Conservation (phyloP, 2,797 vertebrate genomes). For the Helostoma temminkii region DNA sequence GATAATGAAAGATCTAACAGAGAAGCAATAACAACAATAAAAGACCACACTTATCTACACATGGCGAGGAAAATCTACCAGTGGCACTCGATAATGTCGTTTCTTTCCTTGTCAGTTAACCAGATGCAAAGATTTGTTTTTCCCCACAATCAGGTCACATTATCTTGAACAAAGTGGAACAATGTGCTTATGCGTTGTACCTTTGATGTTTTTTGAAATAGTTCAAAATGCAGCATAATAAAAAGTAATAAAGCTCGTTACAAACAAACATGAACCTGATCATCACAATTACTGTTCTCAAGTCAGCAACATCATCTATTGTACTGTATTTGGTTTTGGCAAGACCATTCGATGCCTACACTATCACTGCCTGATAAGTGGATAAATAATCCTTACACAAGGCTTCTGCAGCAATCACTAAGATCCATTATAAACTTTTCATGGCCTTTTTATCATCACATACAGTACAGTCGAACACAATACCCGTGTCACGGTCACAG, state of each 20-base stretch:
- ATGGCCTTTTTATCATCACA: not conserved
- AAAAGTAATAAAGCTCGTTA: slow-evolving; percentile 7
- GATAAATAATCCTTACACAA: not conserved
- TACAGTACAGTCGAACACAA: not conserved
- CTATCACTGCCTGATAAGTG: not conserved
- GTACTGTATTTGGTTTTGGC: not conserved
- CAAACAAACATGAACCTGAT: not conserved
- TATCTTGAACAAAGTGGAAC: slow-evolving; percentile 39
- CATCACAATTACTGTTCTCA: slow-evolving; percentile 2
- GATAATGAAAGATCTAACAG: slow-evolving; percentile 45
- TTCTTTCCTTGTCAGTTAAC: slow-evolving; percentile 57
- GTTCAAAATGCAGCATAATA: slow-evolving; percentile 26
- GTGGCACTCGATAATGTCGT: slow-evolving; percentile 38
- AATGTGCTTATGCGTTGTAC: slow-evolving; percentile 28
- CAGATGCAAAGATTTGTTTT: slow-evolving; percentile 26
- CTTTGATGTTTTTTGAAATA: slow-evolving; percentile 37
- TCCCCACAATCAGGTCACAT: slow-evolving; percentile 23
- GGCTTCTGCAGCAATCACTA: not conserved
- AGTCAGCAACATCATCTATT: not conserved
- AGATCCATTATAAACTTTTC: not conserved
- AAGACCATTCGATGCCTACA: not conserved
- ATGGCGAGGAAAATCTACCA: slow-evolving; percentile 39
- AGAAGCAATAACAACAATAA: slow-evolving; percentile 7
- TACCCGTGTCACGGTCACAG: not conserved
- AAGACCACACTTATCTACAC: slow-evolving; percentile 37